Conservation (phyloP, 2,113 vertebrate genomes). For the Stictonetta naevosa region DNA sequence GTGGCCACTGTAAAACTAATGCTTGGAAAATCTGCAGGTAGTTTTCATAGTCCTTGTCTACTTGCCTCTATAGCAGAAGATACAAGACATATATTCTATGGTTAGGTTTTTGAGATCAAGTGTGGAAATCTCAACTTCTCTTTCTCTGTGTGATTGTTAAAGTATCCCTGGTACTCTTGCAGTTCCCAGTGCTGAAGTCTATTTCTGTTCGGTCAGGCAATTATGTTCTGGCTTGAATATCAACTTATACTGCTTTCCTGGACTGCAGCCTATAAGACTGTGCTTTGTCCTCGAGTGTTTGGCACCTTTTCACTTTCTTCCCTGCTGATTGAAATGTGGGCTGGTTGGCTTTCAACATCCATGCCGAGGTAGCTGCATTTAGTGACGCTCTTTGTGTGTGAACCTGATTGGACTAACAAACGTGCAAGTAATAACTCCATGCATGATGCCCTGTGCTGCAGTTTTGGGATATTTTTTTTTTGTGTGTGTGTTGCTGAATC, state of each 20-base stretch:
- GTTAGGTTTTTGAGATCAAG: not conserved
- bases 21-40: not conserved
- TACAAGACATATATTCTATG: not conserved
- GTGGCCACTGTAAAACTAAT: not conserved
- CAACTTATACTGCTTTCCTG: slow-evolving; percentile 15
- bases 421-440: not conserved
- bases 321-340: slow-evolving; percentile 6
- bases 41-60: not conserved
- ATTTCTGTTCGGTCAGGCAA: not conserved
- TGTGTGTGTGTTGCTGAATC: not conserved
- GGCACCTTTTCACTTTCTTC: slow-evolving; percentile 1
- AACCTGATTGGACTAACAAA: not conserved
- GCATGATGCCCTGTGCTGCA: not conserved
- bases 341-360: not conserved
- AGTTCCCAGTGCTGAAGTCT: slow-evolving; percentile 11
- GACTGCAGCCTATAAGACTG: slow-evolving; percentile 18
- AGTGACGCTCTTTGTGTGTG: not conserved
- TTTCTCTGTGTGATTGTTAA: not conserved
- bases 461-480: not conserved
- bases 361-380: not conserved
- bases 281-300: slow-evolving; percentile 45
- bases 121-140: not conserved
- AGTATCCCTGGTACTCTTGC: not conserved
- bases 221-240: slow-evolving; percentile 43
- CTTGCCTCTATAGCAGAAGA: not conserved